These are phyloP conservation scores for Colossoma macropomum DNA, from an alignment of 2,113 vertebrate genomes.

Conservation along the genomic window DNA sequence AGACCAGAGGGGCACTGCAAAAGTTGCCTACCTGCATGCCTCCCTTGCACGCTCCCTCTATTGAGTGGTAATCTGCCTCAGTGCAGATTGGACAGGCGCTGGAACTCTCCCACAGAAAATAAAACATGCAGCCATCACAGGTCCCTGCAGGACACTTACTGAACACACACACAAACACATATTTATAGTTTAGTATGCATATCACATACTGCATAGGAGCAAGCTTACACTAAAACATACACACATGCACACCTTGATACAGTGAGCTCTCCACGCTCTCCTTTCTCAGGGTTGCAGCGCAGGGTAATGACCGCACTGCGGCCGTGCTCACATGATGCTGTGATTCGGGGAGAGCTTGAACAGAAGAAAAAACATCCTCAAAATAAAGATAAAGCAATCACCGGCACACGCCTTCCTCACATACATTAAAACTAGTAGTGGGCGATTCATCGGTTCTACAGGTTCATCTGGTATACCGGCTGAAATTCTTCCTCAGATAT, in stretches of 20 bases:
- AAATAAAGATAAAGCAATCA: neutral
- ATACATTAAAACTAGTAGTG: too few species aligned
- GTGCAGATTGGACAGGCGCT: constrained; percentile 94
- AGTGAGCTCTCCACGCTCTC: constrained; percentile 82
- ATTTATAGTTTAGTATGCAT: neutral
- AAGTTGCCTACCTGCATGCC: constrained; percentile 84
- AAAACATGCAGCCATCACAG: constrained; percentile 92
- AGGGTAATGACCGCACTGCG: constrained; percentile 87
- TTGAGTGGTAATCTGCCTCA: constrained; percentile 87
- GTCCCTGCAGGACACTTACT: constrained; percentile 93
- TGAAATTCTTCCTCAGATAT: too few species aligned
- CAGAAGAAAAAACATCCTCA: neutral
- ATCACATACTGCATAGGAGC: neutral
- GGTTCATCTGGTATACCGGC: too few species aligned
- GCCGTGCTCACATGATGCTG: constrained; percentile 88
- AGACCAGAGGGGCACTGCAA: neutral
- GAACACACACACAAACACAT: constrained; percentile 22
- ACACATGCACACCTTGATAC: constrained; percentile 85
- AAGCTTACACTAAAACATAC: neutral
- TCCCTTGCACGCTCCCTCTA: constrained; percentile 92
- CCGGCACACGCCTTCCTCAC: too few species aligned
- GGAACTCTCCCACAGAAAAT: constrained; percentile 93
- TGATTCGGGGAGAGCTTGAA: constrained; percentile 86
- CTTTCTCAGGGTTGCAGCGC: constrained; percentile 86
- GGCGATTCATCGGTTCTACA: too few species aligned